Evolutionary conservation across 2,888 invertebrate genomes (phyloP).

Genomic region (Melieria picta): DNA sequence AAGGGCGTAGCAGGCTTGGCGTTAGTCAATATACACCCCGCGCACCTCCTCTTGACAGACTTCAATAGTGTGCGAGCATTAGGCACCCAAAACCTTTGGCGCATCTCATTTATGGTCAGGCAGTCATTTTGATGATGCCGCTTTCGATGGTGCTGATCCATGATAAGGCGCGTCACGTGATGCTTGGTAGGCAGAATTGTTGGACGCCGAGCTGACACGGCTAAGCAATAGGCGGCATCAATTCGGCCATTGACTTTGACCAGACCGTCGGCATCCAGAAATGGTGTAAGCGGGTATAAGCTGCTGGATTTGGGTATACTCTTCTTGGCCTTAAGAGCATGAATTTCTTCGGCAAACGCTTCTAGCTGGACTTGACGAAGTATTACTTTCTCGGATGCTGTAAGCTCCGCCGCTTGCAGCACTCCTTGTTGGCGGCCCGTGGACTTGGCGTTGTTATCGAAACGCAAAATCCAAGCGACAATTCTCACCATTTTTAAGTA

Average conservation of each 20-base stretch:
- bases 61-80: constrained; percentile 27
- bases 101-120: constrained; percentile 32
- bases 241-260: constrained; percentile 29
- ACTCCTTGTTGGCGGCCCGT: not conserved
- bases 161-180: constrained; percentile 3
- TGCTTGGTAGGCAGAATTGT: constrained; percentile 2
- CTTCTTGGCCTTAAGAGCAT: not conserved
- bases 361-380: not conserved
- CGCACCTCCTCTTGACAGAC: constrained; percentile 20
- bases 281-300: constrained; percentile 29
- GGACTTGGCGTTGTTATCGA: not conserved
- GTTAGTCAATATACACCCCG: constrained; percentile 10
- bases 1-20: constrained; percentile 38
- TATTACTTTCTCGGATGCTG: not conserved
- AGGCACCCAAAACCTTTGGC: constrained; percentile 37
- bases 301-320: constrained; percentile 6
- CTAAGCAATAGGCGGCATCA: constrained; percentile 35
- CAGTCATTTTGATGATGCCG: constrained; percentile 36
- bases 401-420: not conserved
- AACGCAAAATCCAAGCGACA: constrained; percentile 3
- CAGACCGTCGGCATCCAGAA: constrained; percentile 20
- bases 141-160: constrained; percentile 22
- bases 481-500: not conserved
- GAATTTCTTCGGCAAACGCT: constrained; percentile 21
- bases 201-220: constrained; percentile 27